A percentile compares a stretch with the other conserved stretches of the same genome.
Evolutionary conservation across 2,113 vertebrate genomes (phyloP).

Genomic region (Ia io): DNA sequence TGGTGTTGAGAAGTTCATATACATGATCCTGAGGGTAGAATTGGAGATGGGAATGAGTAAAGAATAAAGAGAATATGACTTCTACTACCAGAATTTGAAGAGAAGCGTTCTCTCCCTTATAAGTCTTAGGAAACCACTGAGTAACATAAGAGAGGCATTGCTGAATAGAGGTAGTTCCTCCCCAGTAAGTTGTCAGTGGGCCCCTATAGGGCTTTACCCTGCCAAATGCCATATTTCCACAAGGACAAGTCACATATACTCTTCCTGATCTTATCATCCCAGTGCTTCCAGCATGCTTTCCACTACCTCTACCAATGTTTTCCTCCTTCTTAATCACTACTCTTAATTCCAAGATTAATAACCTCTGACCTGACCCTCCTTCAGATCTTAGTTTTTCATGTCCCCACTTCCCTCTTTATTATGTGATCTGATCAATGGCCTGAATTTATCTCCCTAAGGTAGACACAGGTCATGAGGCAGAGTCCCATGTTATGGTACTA

Average conservation of each 20-base stretch:
- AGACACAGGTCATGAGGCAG: not conserved
- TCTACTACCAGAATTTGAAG: not conserved
- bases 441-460: not conserved
- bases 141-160: not conserved
- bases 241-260: not conserved
- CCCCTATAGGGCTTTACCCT: not conserved
- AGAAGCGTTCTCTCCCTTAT: not conserved
- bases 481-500: not conserved
- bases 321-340: not conserved
- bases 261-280: not conserved
- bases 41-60: not conserved
- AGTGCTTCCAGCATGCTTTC: not conserved
- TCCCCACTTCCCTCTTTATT: not conserved
- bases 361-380: not conserved
- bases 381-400: not conserved
- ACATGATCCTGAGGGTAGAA: constrained; percentile 89
- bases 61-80: constrained; percentile 18
- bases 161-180: not conserved
- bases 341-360: not conserved
- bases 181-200: not conserved
- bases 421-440: not conserved
- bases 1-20: constrained; percentile 94
- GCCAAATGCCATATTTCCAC: not conserved
- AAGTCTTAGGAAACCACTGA: not conserved
- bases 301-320: not conserved